Evolutionary conservation across 2,888 invertebrate species (phyloP).

Genomic region (Cotesia congregata): DNA sequence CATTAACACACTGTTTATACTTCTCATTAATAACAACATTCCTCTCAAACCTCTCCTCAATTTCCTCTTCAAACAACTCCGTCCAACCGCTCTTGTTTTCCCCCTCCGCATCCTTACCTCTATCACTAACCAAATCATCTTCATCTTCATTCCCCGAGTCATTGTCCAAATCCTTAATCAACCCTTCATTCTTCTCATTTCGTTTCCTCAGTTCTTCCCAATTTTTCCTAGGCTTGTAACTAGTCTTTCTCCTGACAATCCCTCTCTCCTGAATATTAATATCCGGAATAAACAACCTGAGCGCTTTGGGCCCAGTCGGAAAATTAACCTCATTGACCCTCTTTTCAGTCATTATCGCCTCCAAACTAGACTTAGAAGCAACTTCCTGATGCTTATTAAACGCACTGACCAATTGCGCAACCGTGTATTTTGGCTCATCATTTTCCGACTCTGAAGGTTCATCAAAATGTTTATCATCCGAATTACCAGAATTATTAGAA

Average conservation of each 20-base stretch:
- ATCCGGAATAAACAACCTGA: constrained; percentile 71
- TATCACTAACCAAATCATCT: constrained; percentile 50
- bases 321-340: constrained; percentile 65
- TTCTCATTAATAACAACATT: constrained; percentile 65
- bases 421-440: constrained; percentile 71
- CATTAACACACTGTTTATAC: constrained; percentile 65
- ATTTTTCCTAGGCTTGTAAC: constrained; percentile 67
- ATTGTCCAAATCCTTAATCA: constrained; percentile 60
- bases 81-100: constrained; percentile 28
- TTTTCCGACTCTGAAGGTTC: constrained; percentile 66
- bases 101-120: constrained; percentile 5
- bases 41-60: constrained; percentile 18
- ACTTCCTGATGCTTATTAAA: constrained; percentile 72
- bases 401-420: constrained; percentile 71
- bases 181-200: constrained; percentile 66
- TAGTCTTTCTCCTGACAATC: constrained; percentile 65
- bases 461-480: constrained; percentile 62
- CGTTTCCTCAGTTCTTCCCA: constrained; percentile 67
- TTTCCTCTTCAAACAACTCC: constrained; percentile 8
- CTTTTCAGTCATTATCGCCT: constrained; percentile 69
- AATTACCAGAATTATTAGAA: constrained; percentile 63
- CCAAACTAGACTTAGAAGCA: constrained; percentile 69
- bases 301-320: constrained; percentile 71
- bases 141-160: constrained; percentile 66
- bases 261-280: constrained; percentile 68